Evolutionary conservation across 2,888 invertebrate species (phyloP), one percentile per base, ranked within the genome.

Genomic region (Drosophila paranaensis): DNA sequence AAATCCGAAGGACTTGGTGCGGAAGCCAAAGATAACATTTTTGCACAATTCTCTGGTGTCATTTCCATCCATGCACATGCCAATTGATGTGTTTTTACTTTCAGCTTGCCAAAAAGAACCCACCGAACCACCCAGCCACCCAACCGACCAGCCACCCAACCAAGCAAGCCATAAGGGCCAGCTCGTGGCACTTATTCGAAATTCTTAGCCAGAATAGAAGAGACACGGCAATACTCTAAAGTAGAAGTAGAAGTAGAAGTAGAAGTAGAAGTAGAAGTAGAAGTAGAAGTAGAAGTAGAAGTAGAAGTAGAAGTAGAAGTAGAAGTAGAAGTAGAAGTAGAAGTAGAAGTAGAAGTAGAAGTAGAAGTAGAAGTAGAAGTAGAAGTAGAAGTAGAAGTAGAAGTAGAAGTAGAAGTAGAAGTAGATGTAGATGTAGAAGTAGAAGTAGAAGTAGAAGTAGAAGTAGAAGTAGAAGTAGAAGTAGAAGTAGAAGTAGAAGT

Each of bases 11-110:
- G 84, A 84, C 86, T 82, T 90, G 85, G 82, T 90, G 90, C 88
- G 88, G 89, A 92, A 91, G 91, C 90, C 90, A 92, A 90, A 91
- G 92, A 92, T 92, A 92, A 90, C 91, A 89, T 89, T 90, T 90
- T 89, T 91, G 91, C 90, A 84, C 89, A 88, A 87, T 81, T 85
- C 88, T 82, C 87, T 82, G 87, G 87, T 91, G 91, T 89, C 90
- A 91, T 91, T 90, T 90, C 87, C 90, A 90, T 91, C 89, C 88
- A 90, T 88, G 81, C 90, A 90, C 86, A 90, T 89, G 89, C 87
- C 90, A 91, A 91, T 90, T 89, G 91, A 90, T 91, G 91, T 89
- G 90, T 90, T 90, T 90, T 82, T 89, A 79, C 84, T 84, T 90
- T 84, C 87, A 64, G 83, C 81, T 70, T 66, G 77, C 60, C 79